Percentiles rank a stretch among this genome's conserved stretches.
phyloP scores from a whole-genome alignment of 2,888 invertebrate species.

The Plutella xylostella region DNA sequence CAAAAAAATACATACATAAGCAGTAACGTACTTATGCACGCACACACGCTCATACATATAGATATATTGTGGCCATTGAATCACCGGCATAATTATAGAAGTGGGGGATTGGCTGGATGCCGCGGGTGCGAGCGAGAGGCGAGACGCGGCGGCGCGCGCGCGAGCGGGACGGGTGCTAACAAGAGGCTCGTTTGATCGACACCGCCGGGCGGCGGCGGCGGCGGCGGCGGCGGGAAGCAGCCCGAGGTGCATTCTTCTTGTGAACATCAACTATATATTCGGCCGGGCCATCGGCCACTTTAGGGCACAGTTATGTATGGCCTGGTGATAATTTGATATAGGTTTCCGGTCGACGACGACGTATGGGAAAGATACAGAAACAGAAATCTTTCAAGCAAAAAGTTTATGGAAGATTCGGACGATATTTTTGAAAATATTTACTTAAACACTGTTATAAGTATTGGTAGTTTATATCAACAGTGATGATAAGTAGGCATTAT shows the following conservation, averaged over 20 bases:
- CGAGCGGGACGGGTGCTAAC: constrained; percentile 54
- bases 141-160: constrained; percentile 53
- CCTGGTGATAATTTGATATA: constrained; percentile 9
- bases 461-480: neutral
- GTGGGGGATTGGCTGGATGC: constrained; percentile 70
- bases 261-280: constrained; percentile 67
- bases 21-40: constrained; percentile 58
- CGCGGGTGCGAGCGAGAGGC: constrained; percentile 45
- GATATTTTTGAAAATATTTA: neutral
- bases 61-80: constrained; percentile 68
- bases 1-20: constrained; percentile 40
- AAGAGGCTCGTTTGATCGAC: constrained; percentile 70
- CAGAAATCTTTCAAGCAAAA: neutral
- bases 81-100: constrained; percentile 71
- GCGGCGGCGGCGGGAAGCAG: constrained; percentile 60
- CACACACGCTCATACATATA: constrained; percentile 47
- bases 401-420: neutral
- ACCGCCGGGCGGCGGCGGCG: constrained; percentile 62
- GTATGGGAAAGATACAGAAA: constrained; percentile 1
- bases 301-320: constrained; percentile 44
- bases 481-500: neutral
- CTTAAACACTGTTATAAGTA: too few species aligned
- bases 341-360: constrained; percentile 8
- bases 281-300: constrained; percentile 34
- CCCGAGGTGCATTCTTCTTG: constrained; percentile 65